Base-by-base conservation (phyloP, 2,797 vertebrate species). In the Myoxocephalus aenaeus region DNA sequence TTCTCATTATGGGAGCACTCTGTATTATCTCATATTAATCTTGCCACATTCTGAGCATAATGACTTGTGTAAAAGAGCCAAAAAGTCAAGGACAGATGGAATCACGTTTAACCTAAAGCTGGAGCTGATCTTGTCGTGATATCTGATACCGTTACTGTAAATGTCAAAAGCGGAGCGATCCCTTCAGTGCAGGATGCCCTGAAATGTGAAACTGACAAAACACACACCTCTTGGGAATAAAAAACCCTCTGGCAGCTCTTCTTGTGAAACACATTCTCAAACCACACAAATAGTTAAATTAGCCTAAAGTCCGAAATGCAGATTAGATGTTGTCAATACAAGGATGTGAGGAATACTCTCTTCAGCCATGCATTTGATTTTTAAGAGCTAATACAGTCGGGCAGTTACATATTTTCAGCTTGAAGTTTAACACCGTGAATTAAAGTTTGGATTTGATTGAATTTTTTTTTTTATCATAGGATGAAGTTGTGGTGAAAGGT, bases 1-100 rank as follows among this genome's bases (percentile, higher is more conserved):
- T 92, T 89, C 85, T 83, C 85, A 90, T 92, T 91, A 91, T 81
- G 84, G 82, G 53, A 54, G 78, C 74, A 27, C 73, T 79, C 82
- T 82, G 87, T 86, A 92, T 92, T 90, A 91, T 94, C 89, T 91
- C 85, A 87, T 92, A 91, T 88, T 90, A 92, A 93, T 94, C 92
- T 92, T 79, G 76, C 42, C 7, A 44, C 83, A 86, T 87, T 90
- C 86, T 78, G 72, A 83, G 82, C 78, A 86, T 90, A 92, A 93
- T 90, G 89, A 92, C 89, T 88, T 91, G 82, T 87, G 86, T 82
- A 79, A 82, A 91, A 84, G 73, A 83, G 84, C 75, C 79, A 86
- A 81, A 66, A 78, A 83, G 81, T 92, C 91, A 92, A 93, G 91
- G 91, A 86, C 86, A 90, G 78, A 88, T 87, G 73, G 77, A 82